Evolutionary conservation across 2,113 vertebrate genomes (phyloP).

Genomic region (Ceyx melanurus): DNA sequence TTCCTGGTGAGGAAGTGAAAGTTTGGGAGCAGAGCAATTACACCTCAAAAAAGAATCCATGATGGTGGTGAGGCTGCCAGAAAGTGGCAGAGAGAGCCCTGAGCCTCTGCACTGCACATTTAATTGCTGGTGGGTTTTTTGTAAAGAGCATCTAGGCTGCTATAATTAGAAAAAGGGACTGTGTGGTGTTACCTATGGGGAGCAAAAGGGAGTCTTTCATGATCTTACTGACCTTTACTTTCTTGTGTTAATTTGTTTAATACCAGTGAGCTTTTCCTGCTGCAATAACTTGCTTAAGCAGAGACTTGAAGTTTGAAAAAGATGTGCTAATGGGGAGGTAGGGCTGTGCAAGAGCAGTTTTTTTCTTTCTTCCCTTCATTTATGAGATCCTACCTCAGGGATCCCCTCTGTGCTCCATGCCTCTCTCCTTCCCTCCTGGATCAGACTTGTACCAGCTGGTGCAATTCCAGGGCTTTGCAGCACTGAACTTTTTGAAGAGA

Average conservation of each 20-base stretch:
- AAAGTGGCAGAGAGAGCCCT: not conserved
- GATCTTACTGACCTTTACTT: constrained; percentile 23
- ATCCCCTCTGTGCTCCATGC: not conserved
- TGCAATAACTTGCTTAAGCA: not conserved
- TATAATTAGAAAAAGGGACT: constrained; percentile 26
- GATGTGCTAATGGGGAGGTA: not conserved
- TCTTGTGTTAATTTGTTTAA: constrained; percentile 15
- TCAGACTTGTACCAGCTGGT: not conserved
- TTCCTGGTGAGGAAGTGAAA: not conserved
- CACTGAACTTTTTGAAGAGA: not conserved
- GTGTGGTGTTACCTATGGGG: not conserved
- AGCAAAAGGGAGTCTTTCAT: not conserved
- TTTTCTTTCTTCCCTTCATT: not conserved
- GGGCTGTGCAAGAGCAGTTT: not conserved
- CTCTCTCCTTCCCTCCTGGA: not conserved
- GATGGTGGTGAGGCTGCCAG: not conserved
- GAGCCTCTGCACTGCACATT: not conserved
- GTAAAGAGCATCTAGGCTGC: not conserved
- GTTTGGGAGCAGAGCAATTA: not conserved
- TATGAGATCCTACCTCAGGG: not conserved
- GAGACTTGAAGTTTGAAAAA: not conserved
- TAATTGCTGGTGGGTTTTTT: not conserved
- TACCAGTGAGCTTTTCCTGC: constrained; percentile 6
- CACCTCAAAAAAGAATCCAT: not conserved
- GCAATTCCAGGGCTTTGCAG: not conserved